Evolutionary conservation across 1,140 invertebrate species (phyloP).

Genomic region (Heliconius congener): DNA sequence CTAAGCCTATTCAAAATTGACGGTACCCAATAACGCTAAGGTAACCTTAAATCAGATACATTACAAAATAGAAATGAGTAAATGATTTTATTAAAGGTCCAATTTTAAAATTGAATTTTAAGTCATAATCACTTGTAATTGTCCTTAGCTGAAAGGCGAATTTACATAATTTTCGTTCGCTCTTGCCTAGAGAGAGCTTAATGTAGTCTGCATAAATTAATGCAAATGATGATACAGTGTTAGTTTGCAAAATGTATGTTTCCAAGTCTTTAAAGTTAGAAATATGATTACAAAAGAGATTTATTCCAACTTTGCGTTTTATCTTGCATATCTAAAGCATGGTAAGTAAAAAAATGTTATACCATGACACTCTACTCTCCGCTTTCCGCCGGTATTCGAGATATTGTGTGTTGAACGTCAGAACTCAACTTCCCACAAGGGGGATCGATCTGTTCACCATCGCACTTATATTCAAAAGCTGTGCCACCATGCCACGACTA

Average conservation of each 20-base stretch:
- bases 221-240: constrained; percentile 52
- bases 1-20: background rate
- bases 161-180: constrained; percentile 63
- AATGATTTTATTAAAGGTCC: background rate
- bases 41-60: background rate
- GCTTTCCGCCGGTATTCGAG: too few relatives aligned
- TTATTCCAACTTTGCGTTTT: background rate
- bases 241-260: constrained; percentile 16
- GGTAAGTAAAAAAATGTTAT: too few relatives aligned
- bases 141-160: constrained; percentile 53
- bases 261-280: background rate
- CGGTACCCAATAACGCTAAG: background rate
- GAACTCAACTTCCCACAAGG: too few relatives aligned
- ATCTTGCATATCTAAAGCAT: too few relatives aligned
- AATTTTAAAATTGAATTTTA: constrained; percentile 53
- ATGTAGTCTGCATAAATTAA: constrained; percentile 62
- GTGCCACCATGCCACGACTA: too few relatives aligned
- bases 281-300: background rate
- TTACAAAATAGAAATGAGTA: background rate
- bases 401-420: too few relatives aligned
- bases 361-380: too few relatives aligned
- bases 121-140: constrained; percentile 64
- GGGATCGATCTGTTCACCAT: too few relatives aligned
- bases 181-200: constrained; percentile 48
- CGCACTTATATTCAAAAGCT: too few relatives aligned